phyloP scores from a whole-genome alignment of 2,113 vertebrate species.

The Periophthalmodon schlosseri region DNA sequence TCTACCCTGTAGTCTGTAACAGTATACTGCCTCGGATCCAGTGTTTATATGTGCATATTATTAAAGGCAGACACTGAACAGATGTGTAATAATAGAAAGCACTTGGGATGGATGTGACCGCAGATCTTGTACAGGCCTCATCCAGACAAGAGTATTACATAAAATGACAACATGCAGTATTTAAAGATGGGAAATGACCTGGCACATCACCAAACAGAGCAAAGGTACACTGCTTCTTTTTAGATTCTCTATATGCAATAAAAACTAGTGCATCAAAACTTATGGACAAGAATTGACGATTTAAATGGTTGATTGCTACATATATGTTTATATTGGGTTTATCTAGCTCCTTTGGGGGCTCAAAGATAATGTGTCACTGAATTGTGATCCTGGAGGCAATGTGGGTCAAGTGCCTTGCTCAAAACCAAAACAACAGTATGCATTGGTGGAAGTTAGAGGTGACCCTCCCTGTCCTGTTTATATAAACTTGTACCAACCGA shows the following conservation, averaged over 20 bases:
- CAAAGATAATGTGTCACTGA: too few species aligned
- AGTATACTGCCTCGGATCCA: not conserved
- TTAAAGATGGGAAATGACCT: not conserved
- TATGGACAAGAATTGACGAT: not conserved
- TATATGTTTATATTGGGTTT: too few species aligned
- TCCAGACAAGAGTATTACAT: slow-evolving; percentile 5
- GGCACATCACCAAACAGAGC: not conserved
- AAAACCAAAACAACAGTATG: too few species aligned
- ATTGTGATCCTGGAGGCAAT: too few species aligned
- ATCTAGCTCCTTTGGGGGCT: too few species aligned
- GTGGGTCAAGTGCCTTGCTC: too few species aligned
- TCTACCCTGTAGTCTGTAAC: not conserved
- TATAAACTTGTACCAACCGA: too few species aligned
- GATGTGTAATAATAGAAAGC: slow-evolving; percentile 9
- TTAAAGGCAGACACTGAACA: slow-evolving; percentile 5
- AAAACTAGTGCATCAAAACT: not conserved
- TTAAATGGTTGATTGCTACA: too few species aligned
- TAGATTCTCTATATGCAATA: not conserved
- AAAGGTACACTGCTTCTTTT: not conserved
- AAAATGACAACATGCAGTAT: slow-evolving; percentile 7
- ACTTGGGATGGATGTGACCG: not conserved
- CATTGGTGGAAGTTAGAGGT: too few species aligned
- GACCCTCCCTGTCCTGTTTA: too few species aligned
- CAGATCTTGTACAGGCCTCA: not conserved
- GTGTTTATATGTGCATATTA: slow-evolving; percentile 2